Evolutionary conservation across 2,797 vertebrate genomes (phyloP).

Genomic region (Pseudomugil tenellus): DNA sequence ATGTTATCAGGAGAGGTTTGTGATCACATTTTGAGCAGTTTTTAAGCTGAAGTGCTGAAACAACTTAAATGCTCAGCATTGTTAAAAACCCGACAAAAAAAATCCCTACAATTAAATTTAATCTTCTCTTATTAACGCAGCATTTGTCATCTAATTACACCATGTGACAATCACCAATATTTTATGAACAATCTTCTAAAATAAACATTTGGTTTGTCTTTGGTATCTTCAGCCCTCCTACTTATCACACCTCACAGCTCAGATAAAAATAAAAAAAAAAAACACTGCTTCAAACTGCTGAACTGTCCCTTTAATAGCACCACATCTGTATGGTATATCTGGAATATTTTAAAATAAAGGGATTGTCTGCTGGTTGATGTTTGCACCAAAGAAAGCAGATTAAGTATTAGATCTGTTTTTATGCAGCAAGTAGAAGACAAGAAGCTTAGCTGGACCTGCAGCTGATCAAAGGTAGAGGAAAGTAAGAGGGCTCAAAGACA

Average conservation of each 20-base stretch:
- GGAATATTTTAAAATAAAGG: constrained; percentile 1
- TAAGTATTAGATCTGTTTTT: not conserved
- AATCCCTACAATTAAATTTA: constrained; percentile 20
- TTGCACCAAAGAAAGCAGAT: constrained; percentile 1
- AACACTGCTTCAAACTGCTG: constrained; percentile 7
- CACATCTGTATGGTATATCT: constrained; percentile 13
- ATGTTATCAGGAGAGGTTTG: constrained; percentile 27
- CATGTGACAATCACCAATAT: constrained; percentile 40
- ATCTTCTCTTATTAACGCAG: constrained; percentile 31
- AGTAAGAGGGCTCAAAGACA: constrained; percentile 57
- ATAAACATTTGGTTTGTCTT: constrained; percentile 54
- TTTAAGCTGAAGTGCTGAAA: constrained; percentile 15
- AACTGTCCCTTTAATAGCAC: constrained; percentile 23
- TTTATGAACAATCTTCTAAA: constrained; percentile 46
- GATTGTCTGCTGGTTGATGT: constrained; percentile 7
- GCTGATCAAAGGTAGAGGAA: constrained; percentile 69
- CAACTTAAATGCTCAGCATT: constrained; percentile 15
- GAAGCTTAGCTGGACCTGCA: constrained; percentile 48
- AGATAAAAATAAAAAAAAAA: constrained; percentile 18
- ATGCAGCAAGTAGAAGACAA: constrained; percentile 2
- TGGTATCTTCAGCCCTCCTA: constrained; percentile 46
- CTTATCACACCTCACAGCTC: constrained; percentile 72
- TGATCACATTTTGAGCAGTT: constrained; percentile 10
- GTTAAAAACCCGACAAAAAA: constrained; percentile 25
- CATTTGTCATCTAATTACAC: constrained; percentile 26